Base-by-base conservation (phyloP, 2,888 invertebrate species). In the Ophion ellenae region DNA sequence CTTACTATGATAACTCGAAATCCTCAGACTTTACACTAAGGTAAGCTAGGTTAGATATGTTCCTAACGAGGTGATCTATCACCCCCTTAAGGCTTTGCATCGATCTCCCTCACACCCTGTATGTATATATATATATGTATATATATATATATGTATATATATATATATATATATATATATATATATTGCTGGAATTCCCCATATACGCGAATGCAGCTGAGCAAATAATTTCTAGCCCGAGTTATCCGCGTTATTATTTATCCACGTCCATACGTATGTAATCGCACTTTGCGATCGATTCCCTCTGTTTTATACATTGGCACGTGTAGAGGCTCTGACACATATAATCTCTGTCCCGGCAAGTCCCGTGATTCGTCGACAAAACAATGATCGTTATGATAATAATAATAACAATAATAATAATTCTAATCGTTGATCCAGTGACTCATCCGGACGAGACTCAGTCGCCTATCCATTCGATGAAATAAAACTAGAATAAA, bases 211-310 rank as follows among this genome's bases (percentile, higher is more conserved):
- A 10, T 57, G 11, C 20, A 45, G 11, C 28, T 7, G 9, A n/a
- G 14, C 28, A 24, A 73, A 40, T 67, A 24, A 67, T 66, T 81
- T 4, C 6, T 53, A 11, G 11, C 32, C 24, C 32, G n/a, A n/a
- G 14, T 53, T 20, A 45, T 59, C 47, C 59, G 59, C 40, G 9
- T 20, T 53, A 67, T 85, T 85, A 80, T 82, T 69, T 36, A 73
- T 14, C 11, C 57, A 32, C 64, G 53, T 64, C 17, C 66, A 20
- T 66, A 71, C 40, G 47, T 20, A 20, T 2, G 20, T 77, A 61
- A 36, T 32, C 70, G 32, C 24, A 11, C 24, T 45, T 80, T 28
- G n/a, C 76, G 57, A 86, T 86, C 81, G 86, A 86, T 86, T 77
- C 36, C 14, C 45, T 67, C 36, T 73, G 28, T 73, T 63, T 67